These are phyloP conservation scores for Mylabris sibirica DNA, from an alignment of 2,888 invertebrate species.

Conservation along the genomic window DNA sequence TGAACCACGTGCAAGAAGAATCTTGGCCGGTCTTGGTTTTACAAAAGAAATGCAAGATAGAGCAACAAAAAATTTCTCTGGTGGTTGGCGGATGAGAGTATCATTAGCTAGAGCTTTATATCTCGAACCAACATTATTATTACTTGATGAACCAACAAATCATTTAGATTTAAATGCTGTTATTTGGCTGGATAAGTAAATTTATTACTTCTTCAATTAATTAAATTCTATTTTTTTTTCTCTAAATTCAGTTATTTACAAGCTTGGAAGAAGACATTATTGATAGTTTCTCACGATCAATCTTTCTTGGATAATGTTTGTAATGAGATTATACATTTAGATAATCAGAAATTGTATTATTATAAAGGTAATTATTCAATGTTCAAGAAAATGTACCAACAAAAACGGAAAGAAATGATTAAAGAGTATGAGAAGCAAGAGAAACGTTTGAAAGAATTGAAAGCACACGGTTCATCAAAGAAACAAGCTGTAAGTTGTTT, in stretches of 20 bases:
- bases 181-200: constrained; percentile 98
- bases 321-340: constrained; percentile 97
- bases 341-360: constrained; percentile 91
- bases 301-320: constrained; percentile 99
- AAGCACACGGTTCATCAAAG: constrained; percentile 93
- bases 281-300: constrained; percentile 99
- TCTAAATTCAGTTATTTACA: constrained; percentile 80
- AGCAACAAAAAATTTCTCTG: constrained; percentile 87
- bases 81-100: constrained; percentile 99
- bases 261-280: constrained; percentile 97
- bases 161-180: constrained; percentile 99
- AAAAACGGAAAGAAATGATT: constrained; percentile 92
- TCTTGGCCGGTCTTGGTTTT: constrained; percentile 97
- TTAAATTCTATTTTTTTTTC: too few relatives aligned
- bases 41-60: constrained; percentile 88
- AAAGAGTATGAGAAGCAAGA: constrained; percentile 99
- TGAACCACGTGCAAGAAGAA: constrained; percentile 93
- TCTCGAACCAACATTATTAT: constrained; percentile 94
- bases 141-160: constrained; percentile 99
- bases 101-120: constrained; percentile 96
- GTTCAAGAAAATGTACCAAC: constrained; percentile 98
- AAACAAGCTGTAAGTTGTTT: constrained; percentile 78
- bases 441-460: constrained; percentile 92
- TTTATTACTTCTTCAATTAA: constrained; percentile 40
- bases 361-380: constrained; percentile 98